Evolutionary conservation across 2,888 invertebrate species (phyloP).

Genomic region (Epinotia brunnichana): DNA sequence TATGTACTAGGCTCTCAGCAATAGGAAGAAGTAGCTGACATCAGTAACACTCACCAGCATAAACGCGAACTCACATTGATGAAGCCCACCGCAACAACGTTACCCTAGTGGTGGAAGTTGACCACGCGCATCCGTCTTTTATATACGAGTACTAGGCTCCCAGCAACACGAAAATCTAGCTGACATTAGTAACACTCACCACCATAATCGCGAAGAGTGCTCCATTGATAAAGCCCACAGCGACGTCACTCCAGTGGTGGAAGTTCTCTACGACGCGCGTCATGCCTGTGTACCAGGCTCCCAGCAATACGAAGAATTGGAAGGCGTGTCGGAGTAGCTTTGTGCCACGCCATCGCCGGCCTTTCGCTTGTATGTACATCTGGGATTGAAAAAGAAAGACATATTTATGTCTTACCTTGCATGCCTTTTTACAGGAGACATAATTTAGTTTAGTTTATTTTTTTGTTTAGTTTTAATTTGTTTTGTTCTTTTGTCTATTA

Average conservation of each 20-base stretch:
- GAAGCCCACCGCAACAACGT: constrained; percentile 90
- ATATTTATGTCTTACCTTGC: too few species aligned
- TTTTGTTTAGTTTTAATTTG: too few species aligned
- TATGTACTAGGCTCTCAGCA: constrained; percentile 88
- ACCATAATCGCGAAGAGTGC: constrained; percentile 81
- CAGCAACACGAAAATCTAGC: constrained; percentile 80
- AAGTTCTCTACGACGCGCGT: constrained; percentile 93
- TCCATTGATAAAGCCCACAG: constrained; percentile 87
- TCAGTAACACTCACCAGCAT: constrained; percentile 70
- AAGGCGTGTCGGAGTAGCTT: constrained; percentile 89
- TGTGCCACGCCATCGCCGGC: constrained; percentile 89
- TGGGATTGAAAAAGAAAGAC: constrained; percentile 57
- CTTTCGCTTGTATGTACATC: constrained; percentile 91
- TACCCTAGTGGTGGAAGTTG: constrained; percentile 96
- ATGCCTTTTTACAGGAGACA: too few species aligned
- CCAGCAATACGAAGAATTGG: constrained; percentile 87
- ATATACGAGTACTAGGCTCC: constrained; percentile 90
- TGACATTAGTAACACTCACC: constrained; percentile 58
- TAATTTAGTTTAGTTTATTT: too few species aligned
- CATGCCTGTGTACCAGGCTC: constrained; percentile 90
- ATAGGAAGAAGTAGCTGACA: constrained; percentile 67
- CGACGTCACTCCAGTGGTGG: constrained; percentile 96
- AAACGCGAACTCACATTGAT: constrained; percentile 83
- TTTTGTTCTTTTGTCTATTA: too few species aligned
- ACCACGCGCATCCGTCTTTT: constrained; percentile 84